Evolutionary conservation across 2,797 vertebrate species (phyloP), one percentile per base, ranked within the genome.

Genomic region (Merluccius polli): DNA sequence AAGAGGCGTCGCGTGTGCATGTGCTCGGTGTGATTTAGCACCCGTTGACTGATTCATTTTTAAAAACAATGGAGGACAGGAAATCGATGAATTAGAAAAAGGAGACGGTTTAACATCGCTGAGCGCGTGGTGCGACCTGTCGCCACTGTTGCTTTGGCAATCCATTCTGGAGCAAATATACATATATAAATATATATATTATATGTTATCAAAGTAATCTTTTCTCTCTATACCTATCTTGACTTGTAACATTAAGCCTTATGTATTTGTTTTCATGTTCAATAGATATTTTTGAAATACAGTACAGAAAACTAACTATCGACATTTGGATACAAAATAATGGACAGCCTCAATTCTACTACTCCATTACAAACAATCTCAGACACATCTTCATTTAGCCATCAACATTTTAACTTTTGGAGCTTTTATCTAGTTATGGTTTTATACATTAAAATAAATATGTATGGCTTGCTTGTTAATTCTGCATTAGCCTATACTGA

Each of bases 1-100:
- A 67, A 73, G 38, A 48, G 44, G 44, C 44, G n/a, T n/a, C 76
- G 3, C 33, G 29, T 48, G 15, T 79, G 27, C 68, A 71, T 71
- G 1, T 48, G 65, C 68, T 29, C 72, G 24, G 29, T 27, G 9
- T 70, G 21, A 48, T 71, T 72, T 75, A 74, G 65, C 31, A 27
- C 9, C n/a, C 63, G 63, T 12, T 8, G n/a, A 12, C 63, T 29
- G 63, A 67, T 67, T 67, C 29, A 29, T 16, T 67, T 27, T 67
- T 29, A 18, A 48, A 3, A 13, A 67, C 63, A 67, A 67, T 67
- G n/a, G 24, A 67, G 27, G 24, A 29, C 24, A 12, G 63, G n/a
- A 35, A 36, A 27, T 7, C 21, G 41, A 48, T 15, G 13, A 48
- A 48, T 48, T 48, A 41, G 15, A 48, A 48, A 48, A 48, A 48